Conservation (phyloP, 2,113 vertebrate genomes). For the Formicarius rufipectus region DNA sequence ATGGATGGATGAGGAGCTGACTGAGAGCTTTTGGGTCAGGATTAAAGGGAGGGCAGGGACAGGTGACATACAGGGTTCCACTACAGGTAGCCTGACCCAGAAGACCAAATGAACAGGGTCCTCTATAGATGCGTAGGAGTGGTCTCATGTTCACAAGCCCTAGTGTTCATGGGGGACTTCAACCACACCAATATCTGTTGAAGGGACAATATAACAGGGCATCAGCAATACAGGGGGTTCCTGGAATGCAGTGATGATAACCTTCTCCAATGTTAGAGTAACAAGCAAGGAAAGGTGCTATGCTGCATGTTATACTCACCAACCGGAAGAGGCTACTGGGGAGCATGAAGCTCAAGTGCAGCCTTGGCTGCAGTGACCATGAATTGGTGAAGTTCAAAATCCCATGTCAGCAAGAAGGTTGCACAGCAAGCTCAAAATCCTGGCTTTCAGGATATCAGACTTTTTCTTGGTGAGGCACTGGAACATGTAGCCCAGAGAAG, state of each 20-base stretch:
- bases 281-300: accelerated
- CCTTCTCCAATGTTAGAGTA: neutral
- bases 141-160: neutral
- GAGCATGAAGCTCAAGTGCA: neutral
- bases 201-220: neutral
- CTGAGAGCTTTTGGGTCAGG: neutral
- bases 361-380: accelerated
- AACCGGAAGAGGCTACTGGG: neutral
- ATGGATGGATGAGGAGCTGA: neutral
- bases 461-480: neutral
- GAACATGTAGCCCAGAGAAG: neutral
- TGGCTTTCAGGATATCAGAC: neutral
- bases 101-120: neutral
- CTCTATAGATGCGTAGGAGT: neutral
- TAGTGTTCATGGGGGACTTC: neutral
- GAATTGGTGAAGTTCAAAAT: neutral
- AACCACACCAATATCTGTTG: neutral
- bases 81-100: neutral
- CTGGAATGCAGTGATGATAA: neutral
- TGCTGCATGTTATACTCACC: neutral
- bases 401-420: neutral
- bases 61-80: neutral
- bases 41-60: neutral
- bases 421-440: neutral
- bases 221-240: neutral